Conservation (phyloP, 2,797 vertebrate genomes). For the Pelodytes ibericus region DNA sequence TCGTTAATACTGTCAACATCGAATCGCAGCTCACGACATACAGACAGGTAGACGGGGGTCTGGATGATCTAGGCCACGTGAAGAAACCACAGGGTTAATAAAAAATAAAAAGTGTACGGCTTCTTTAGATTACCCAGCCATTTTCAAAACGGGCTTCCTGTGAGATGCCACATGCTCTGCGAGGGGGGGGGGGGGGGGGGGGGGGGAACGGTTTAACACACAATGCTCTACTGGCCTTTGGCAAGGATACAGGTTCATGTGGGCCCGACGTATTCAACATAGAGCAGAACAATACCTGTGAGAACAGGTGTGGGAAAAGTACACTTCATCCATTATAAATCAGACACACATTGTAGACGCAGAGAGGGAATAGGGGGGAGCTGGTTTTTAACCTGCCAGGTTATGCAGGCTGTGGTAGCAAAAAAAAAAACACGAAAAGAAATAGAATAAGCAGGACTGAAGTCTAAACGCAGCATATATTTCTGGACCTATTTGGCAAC, state of each 20-base stretch:
- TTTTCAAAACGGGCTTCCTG: not conserved
- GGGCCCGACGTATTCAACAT: not conserved
- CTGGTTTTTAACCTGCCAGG: slow-evolving; percentile 6
- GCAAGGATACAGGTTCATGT: slow-evolving; percentile 20
- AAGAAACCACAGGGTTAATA: not conserved
- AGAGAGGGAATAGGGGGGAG: not conserved
- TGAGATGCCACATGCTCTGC: slow-evolving; percentile 7
- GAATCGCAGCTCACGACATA: not conserved
- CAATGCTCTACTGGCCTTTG: slow-evolving; percentile 34
- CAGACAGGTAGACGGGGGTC: not conserved
- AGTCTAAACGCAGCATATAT: slow-evolving; percentile 29
- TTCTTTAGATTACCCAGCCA: not conserved
- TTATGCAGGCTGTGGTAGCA: not conserved
- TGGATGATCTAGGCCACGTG: not conserved
- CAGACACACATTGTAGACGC: slow-evolving; percentile 32
- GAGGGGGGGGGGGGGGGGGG: slow-evolving; percentile 21
- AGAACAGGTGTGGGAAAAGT: not conserved
- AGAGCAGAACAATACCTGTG: slow-evolving; percentile 9
- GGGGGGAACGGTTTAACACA: too few species aligned
- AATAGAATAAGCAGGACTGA: slow-evolving; percentile 1
- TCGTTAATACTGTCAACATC: slow-evolving; percentile 48
- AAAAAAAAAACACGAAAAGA: not conserved
- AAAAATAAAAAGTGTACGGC: too few species aligned
- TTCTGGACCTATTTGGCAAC: slow-evolving; percentile 35
- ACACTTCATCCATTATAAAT: slow-evolving; percentile 37